These are phyloP conservation scores for Polydrusus tereticollis DNA, from an alignment of 2,888 invertebrate species.

Conservation along the genomic window DNA sequence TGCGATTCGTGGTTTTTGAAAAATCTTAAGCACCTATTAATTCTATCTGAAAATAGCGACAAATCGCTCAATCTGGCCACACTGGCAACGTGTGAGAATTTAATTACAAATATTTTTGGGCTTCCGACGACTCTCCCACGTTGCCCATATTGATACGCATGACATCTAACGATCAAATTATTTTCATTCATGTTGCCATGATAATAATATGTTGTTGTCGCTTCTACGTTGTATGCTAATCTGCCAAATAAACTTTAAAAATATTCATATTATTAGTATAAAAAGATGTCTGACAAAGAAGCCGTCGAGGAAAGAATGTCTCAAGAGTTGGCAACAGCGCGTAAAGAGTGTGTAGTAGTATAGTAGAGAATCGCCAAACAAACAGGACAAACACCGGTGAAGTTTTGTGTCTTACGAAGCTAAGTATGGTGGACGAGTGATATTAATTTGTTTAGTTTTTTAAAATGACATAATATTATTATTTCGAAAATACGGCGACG, in stretches of 20 bases:
- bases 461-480: constrained; percentile 33
- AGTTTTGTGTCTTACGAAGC: constrained; percentile 57
- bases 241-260: background rate
- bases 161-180: constrained; percentile 35
- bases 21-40: too few relatives aligned
- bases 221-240: constrained; percentile 20
- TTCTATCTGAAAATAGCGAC: too few relatives aligned
- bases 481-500: constrained; percentile 33
- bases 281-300: background rate
- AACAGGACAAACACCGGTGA: constrained; percentile 59
- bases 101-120: constrained; percentile 32
- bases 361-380: constrained; percentile 58
- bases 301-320: constrained; percentile 26
- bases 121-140: constrained; percentile 25
- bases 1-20: too few relatives aligned
- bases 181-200: constrained; percentile 35
- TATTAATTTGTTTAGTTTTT: constrained; percentile 26
- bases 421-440: constrained; percentile 56
- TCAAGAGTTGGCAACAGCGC: constrained; percentile 43
- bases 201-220: constrained; percentile 22
- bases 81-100: constrained; percentile 22
- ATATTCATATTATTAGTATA: background rate
- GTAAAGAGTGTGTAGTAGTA: constrained; percentile 28
- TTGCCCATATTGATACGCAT: constrained; percentile 39
- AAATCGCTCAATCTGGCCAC: too few relatives aligned